phyloP scores from a whole-genome alignment of 2,888 invertebrate species.

The Pollenia labialis region DNA sequence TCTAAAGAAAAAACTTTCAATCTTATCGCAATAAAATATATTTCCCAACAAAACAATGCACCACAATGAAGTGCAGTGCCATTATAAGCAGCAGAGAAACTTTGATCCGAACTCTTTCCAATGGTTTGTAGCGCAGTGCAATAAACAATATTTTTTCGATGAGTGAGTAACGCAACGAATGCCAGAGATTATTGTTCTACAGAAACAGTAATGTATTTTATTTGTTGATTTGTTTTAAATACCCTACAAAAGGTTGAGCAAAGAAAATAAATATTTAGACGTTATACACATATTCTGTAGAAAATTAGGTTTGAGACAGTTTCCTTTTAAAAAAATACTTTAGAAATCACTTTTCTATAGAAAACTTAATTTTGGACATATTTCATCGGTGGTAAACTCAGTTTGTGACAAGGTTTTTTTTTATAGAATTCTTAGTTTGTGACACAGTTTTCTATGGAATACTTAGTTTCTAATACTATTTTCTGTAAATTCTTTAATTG shows the following conservation, averaged over 20 bases:
- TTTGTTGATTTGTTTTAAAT: not conserved
- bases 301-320: too few relatives aligned
- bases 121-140: slow-evolving; percentile 15
- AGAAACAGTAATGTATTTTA: not conserved
- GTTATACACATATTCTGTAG: too few relatives aligned
- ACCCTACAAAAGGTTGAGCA: slow-evolving; percentile 3
- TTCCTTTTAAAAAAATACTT: too few relatives aligned
- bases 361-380: too few relatives aligned
- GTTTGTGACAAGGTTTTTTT: too few relatives aligned
- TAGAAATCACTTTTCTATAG: too few relatives aligned
- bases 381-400: too few relatives aligned
- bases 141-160: not conserved
- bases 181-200: not conserved
- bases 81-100: slow-evolving; percentile 25
- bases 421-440: too few relatives aligned
- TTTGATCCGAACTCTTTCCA: slow-evolving; percentile 40
- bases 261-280: too few relatives aligned
- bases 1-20: slow-evolving; percentile 34
- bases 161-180: slow-evolving; percentile 6
- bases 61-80: slow-evolving; percentile 20
- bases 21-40: slow-evolving; percentile 36
- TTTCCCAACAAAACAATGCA: slow-evolving; percentile 12
- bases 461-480: too few relatives aligned
- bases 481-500: too few relatives aligned
- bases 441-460: too few relatives aligned